These are phyloP conservation scores for Teleiodes luculella DNA, from an alignment of 2,888 invertebrate genomes.

Conservation along the genomic window DNA sequence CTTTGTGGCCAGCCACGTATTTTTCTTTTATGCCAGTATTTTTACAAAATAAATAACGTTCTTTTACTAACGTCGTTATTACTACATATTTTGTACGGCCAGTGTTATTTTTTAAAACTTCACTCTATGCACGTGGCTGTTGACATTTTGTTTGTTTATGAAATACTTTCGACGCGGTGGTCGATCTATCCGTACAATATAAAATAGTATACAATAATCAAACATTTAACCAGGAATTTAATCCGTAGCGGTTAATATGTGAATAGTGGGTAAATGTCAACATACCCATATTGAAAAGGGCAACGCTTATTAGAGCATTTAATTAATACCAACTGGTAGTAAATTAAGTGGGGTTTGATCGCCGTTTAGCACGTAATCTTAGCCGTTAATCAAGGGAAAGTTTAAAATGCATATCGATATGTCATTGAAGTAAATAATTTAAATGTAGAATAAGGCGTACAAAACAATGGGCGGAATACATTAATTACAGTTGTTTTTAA, in stretches of 20 bases:
- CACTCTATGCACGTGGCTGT: not conserved
- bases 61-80: not conserved
- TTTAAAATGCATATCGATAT: not conserved
- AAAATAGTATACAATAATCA: slow-evolving; percentile 11
- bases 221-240: slow-evolving; percentile 40
- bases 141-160: slow-evolving; percentile 5
- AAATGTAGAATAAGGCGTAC: not conserved
- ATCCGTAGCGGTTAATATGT: slow-evolving; percentile 42
- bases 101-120: slow-evolving; percentile 5
- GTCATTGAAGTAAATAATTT: not conserved
- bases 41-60: not conserved
- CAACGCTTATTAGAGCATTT: slow-evolving; percentile 49
- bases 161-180: slow-evolving; percentile 1
- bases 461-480: not conserved
- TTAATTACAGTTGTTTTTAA: no score
- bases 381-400: slow-evolving; percentile 33
- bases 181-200: slow-evolving; percentile 6
- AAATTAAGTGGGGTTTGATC: slow-evolving; percentile 33
- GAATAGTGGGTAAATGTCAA: slow-evolving; percentile 55
- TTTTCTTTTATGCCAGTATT: not conserved
- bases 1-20: slow-evolving; percentile 1
- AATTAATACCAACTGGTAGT: slow-evolving; percentile 22
- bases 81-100: not conserved
- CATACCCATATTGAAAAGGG: slow-evolving; percentile 56
- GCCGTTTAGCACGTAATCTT: slow-evolving; percentile 38